Evolutionary conservation across 2,888 invertebrate genomes (phyloP).

Genomic region (Micoletzkya japonica): DNA sequence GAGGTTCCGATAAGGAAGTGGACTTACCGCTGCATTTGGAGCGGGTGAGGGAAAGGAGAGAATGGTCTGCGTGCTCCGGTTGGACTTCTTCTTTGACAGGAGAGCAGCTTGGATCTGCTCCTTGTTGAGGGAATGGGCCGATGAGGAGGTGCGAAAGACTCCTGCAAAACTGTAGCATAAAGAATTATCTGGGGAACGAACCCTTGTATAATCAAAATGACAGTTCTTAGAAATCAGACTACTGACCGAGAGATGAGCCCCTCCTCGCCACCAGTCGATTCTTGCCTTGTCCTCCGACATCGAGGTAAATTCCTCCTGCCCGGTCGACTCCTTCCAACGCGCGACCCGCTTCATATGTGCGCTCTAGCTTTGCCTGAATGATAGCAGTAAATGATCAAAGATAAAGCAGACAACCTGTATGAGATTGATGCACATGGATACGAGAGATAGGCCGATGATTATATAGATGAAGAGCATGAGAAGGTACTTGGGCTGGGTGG

Average conservation of each 20-base stretch:
- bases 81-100: constrained; percentile 32
- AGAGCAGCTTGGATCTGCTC: constrained; percentile 43
- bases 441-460: constrained; percentile 90
- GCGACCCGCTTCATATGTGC: constrained; percentile 52
- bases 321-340: constrained; percentile 27
- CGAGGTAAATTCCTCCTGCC: constrained; percentile 20
- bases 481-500: constrained; percentile 81
- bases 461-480: constrained; percentile 88
- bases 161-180: constrained; percentile 29
- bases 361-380: constrained; percentile 50
- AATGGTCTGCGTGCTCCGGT: constrained; percentile 52
- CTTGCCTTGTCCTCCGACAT: constrained; percentile 17
- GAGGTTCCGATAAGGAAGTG: too few relatives aligned
- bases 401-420: constrained; percentile 74
- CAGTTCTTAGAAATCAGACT: not conserved
- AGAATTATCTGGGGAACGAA: not conserved
- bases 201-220: not conserved
- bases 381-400: not conserved
- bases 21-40: constrained; percentile 32
- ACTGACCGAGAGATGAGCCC: constrained; percentile 19
- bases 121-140: constrained; percentile 36
- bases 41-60: constrained; percentile 54
- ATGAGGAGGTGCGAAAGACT: constrained; percentile 40
- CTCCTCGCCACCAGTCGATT: constrained; percentile 24
- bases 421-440: constrained; percentile 95